Evolutionary conservation across 2,888 invertebrate genomes (phyloP).

Genomic region (Pecten maximus): DNA sequence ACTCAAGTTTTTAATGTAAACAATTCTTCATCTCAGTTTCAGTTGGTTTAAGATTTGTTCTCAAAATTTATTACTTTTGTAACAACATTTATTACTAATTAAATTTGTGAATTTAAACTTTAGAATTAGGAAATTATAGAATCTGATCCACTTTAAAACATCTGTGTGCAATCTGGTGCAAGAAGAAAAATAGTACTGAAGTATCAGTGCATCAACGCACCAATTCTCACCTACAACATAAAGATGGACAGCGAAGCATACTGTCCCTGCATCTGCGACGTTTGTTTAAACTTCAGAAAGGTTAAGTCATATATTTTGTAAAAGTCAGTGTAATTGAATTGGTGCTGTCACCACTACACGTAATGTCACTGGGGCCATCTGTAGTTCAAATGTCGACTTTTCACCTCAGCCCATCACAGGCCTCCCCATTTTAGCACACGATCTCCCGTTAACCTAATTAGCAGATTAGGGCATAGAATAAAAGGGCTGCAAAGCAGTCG

Average conservation of each 20-base stretch:
- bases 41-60: background rate
- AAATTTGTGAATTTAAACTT: background rate
- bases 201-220: background rate
- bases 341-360: background rate
- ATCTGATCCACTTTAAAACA: background rate
- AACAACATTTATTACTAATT: background rate
- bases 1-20: background rate
- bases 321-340: background rate
- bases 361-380: slow-evolving; percentile 20
- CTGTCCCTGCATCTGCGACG: background rate
- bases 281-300: slow-evolving; percentile 11
- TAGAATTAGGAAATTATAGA: background rate
- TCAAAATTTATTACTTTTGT: slow-evolving; percentile 20
- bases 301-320: slow-evolving; percentile 33
- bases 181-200: background rate
- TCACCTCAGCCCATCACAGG: slow-evolving; percentile 25
- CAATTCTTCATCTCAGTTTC: background rate
- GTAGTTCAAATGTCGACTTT: slow-evolving; percentile 35
- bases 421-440: background rate
- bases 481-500: slow-evolving; percentile 18
- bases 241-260: background rate
- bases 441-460: slow-evolving; percentile 9
- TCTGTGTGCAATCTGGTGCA: slow-evolving; percentile 21
- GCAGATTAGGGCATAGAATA: background rate
- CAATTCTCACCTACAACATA: background rate